Conservation (phyloP, 2,888 invertebrate species). For the Cerastoderma edule region DNA sequence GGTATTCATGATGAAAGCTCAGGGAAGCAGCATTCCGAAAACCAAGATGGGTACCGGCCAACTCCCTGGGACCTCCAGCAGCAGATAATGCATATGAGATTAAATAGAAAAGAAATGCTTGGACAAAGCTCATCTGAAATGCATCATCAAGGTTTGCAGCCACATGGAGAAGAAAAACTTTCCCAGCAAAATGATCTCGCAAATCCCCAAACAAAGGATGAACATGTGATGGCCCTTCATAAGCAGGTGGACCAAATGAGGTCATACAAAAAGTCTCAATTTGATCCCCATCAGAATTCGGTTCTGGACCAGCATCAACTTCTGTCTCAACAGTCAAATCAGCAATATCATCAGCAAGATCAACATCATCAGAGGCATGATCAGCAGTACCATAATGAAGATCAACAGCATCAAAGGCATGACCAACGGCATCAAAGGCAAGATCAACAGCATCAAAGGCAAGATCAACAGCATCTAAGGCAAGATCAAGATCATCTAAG, state of each 20-base stretch:
- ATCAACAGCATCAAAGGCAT: background rate
- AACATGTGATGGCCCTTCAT: background rate
- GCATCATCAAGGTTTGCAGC: background rate
- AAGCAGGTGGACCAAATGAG: background rate
- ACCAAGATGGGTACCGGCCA: too few species aligned
- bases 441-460: background rate
- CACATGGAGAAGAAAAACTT: background rate
- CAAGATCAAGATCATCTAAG: too few species aligned
- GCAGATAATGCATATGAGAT: slow-evolving; percentile 29
- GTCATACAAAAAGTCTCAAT: background rate
- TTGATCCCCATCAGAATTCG: background rate
- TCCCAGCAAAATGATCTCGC: background rate
- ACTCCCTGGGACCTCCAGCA: slow-evolving; percentile 12
- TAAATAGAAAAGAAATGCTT: slow-evolving; percentile 18
- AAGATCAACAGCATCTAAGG: background rate
- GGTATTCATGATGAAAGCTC: too few species aligned
- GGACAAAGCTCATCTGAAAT: too few species aligned
- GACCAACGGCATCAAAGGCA: too few species aligned
- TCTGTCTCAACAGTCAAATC: too few species aligned
- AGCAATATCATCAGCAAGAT: background rate
- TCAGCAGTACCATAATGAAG: background rate
- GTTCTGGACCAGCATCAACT: background rate
- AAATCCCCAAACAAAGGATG: background rate
- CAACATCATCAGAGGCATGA: background rate
- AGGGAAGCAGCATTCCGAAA: too few species aligned